phyloP scores from a whole-genome alignment of 2,113 vertebrate species.

The Poeciliopsis retropinna region DNA sequence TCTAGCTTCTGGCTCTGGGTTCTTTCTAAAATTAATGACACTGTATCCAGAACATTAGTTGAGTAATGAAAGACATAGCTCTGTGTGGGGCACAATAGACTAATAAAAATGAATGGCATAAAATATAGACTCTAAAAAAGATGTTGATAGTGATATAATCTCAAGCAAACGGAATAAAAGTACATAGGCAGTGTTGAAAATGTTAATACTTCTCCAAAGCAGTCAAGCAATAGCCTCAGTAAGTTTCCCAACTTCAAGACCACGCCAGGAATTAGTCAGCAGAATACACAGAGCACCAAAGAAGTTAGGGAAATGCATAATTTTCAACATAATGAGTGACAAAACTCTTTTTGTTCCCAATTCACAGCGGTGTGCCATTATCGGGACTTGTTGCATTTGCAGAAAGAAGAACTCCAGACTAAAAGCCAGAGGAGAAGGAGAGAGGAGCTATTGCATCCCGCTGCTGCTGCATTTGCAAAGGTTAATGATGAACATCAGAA shows the following conservation, averaged over 20 bases:
- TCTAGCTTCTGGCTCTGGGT: slow-evolving; percentile 58
- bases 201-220: background rate
- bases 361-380: slow-evolving; percentile 11
- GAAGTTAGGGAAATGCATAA: slow-evolving; percentile 8
- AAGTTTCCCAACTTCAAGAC: background rate
- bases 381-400: slow-evolving; percentile 28
- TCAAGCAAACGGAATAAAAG: slow-evolving; percentile 22
- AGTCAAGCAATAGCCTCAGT: slow-evolving; percentile 7
- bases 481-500: slow-evolving; percentile 62
- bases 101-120: slow-evolving; percentile 42
- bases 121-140: slow-evolving; percentile 27
- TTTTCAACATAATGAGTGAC: slow-evolving; percentile 25
- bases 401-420: background rate
- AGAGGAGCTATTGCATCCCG: background rate
- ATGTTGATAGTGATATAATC: slow-evolving; percentile 33
- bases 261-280: background rate
- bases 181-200: background rate
- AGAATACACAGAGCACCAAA: background rate
- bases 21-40: slow-evolving; percentile 71
- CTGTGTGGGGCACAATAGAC: slow-evolving; percentile 34
- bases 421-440: slow-evolving; percentile 7
- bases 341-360: slow-evolving; percentile 21
- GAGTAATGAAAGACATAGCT: slow-evolving; percentile 65
- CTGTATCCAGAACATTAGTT: slow-evolving; percentile 69
- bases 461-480: slow-evolving; percentile 47